A percentile compares a stretch with the other conserved stretches of the same genome.
Conservation (phyloP, 2,113 vertebrate genomes). For the Porphyrio hochstetteri region DNA sequence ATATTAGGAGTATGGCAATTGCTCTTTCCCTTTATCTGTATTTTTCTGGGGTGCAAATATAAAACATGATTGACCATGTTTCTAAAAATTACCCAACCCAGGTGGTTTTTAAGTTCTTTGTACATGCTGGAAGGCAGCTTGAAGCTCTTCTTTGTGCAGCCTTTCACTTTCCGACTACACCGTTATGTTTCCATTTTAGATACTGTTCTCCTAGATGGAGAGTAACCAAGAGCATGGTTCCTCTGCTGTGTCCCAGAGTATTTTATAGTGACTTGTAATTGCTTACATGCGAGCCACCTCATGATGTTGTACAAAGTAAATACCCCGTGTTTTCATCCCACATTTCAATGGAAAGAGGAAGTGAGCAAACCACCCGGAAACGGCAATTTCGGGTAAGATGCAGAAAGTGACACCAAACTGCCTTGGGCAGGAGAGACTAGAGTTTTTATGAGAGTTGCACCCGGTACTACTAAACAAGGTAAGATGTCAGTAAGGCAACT, state of each 20-base stretch:
- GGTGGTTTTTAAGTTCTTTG: not conserved
- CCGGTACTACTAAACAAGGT: not conserved
- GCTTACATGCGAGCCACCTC: not conserved
- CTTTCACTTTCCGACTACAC: not conserved
- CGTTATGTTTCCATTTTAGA: not conserved
- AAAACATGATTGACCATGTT: conserved; percentile 50
- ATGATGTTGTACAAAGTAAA: not conserved
- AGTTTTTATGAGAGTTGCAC: not conserved
- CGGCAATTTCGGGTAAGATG: not conserved
- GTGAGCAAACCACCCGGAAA: not conserved
- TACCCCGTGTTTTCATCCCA: not conserved
- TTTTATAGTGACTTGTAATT: not conserved
- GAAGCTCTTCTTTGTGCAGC: conserved; percentile 25
- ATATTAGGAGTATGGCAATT: not conserved
- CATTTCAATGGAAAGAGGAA: not conserved
- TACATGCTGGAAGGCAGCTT: conserved; percentile 37
- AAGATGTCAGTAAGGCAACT: not conserved
- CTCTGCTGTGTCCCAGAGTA: not conserved
- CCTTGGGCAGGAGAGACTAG: not conserved
- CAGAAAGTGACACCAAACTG: not conserved
- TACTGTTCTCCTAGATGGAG: not conserved
- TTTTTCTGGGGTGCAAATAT: conserved; percentile 35
- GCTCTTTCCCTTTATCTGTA: conserved; percentile 38
- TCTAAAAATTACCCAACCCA: conserved; percentile 5
- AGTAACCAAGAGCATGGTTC: not conserved